A percentile compares a stretch with the other conserved stretches of the same genome.
phyloP scores from a whole-genome alignment of 2,888 invertebrate genomes.

The Ethmia dodecea region DNA sequence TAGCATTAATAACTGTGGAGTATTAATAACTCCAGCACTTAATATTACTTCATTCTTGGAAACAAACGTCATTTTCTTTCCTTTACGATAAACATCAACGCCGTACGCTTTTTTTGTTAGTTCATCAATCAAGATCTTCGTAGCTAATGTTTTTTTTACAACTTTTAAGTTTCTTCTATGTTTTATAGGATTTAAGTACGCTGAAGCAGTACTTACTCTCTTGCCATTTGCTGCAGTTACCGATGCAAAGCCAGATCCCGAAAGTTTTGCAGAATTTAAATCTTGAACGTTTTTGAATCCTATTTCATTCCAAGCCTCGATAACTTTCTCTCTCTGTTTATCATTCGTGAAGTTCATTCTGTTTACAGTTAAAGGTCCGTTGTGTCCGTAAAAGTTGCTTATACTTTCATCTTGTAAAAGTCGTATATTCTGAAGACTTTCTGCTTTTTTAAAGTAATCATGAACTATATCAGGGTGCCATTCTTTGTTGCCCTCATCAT shows the following conservation, averaged over 20 bases:
- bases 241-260: conserved; percentile 58
- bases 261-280: conserved; percentile 43
- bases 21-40: conserved; percentile 59
- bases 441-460: conserved; percentile 9
- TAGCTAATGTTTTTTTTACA: conserved; percentile 64
- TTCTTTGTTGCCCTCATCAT: conserved; percentile 16
- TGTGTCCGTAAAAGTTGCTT: conserved; percentile 6
- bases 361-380: conserved; percentile 8
- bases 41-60: conserved; percentile 59
- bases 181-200: conserved; percentile 50
- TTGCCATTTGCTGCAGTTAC: conserved; percentile 57
- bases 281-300: conserved; percentile 49
- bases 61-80: conserved; percentile 16
- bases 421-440: conserved; percentile 7
- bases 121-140: conserved; percentile 62
- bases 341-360: conserved; percentile 7
- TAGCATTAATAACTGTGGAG: conserved; percentile 60
- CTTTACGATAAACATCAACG: conserved; percentile 37
- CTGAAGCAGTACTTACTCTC: conserved; percentile 60
- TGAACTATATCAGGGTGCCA: conserved; percentile 8
- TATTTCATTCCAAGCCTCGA: conserved; percentile 49
- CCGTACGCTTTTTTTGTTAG: conserved; percentile 48
- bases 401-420: conserved; percentile 1
- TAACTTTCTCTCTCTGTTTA: conserved; percentile 23
- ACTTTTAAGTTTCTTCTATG: conserved; percentile 43